phyloP scores from a whole-genome alignment of 2,113 vertebrate genomes.

The Pogonocichla stellata region DNA sequence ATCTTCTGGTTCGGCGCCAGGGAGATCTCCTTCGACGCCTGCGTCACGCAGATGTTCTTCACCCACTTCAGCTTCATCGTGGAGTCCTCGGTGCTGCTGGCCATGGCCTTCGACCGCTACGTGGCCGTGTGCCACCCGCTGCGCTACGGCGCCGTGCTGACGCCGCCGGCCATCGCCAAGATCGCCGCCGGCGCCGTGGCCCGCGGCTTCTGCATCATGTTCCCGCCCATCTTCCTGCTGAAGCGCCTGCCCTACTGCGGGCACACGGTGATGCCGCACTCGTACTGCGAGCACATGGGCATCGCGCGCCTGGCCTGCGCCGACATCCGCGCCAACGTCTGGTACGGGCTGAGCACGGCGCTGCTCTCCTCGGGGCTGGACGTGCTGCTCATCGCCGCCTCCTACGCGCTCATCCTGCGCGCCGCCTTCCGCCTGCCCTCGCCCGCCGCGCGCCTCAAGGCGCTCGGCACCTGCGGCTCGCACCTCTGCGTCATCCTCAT shows the following conservation, averaged over 20 bases:
- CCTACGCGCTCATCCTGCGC: conserved; percentile 51
- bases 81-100: conserved; percentile 64
- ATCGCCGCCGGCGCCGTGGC: background rate
- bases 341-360: conserved; percentile 60
- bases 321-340: conserved; percentile 62
- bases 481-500: conserved; percentile 68
- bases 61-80: conserved; percentile 69
- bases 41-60: conserved; percentile 73
- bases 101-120: conserved; percentile 67
- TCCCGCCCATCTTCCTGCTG: too few species aligned
- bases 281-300: conserved; percentile 77
- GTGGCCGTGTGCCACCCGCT: conserved; percentile 64
- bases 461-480: conserved; percentile 64
- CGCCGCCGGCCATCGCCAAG: conserved; percentile 14
- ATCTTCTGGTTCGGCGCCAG: conserved; percentile 68
- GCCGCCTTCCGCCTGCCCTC: conserved; percentile 19
- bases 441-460: conserved; percentile 30
- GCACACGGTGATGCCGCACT: background rate
- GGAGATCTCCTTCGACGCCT: conserved; percentile 63
- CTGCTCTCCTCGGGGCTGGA: conserved; percentile 65
- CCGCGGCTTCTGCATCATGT: too few species aligned
- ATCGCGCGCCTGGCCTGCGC: conserved; percentile 71
- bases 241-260: too few species aligned
- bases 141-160: conserved; percentile 43
- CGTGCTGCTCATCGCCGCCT: conserved; percentile 1